These are phyloP conservation scores for Epinephelus fuscoguttatus DNA, from an alignment of 2,113 vertebrate species.

Conservation along the genomic window DNA sequence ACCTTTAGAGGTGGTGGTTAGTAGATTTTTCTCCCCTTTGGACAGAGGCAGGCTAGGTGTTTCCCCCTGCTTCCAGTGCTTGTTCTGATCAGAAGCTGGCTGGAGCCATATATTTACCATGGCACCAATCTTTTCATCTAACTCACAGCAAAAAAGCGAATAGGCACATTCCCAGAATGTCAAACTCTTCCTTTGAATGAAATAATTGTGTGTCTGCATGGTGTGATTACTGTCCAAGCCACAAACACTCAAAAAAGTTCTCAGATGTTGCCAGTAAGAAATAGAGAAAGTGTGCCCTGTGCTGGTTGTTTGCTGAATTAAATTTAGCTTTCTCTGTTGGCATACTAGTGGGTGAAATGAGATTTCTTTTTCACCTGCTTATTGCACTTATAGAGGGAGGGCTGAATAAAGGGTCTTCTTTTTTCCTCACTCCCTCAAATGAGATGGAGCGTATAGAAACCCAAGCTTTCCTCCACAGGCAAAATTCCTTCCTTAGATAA, in stretches of 20 bases:
- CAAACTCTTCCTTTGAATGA: not conserved
- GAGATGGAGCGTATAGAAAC: constrained; percentile 41
- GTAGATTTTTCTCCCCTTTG: too few relatives aligned
- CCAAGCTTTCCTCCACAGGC: constrained; percentile 42
- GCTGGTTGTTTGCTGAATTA: constrained; percentile 65
- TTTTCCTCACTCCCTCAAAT: constrained; percentile 32
- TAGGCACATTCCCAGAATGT: not conserved
- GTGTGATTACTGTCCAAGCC: constrained; percentile 15
- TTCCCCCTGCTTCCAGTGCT: not conserved
- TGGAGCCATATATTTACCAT: not conserved
- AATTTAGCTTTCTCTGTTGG: constrained; percentile 68
- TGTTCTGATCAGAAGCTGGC: not conserved
- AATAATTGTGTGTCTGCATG: not conserved
- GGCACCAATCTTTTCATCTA: not conserved
- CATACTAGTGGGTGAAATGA: constrained; percentile 65
- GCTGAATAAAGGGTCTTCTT: constrained; percentile 22
- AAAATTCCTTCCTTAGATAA: constrained; percentile 40
- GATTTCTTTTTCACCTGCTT: constrained; percentile 70
- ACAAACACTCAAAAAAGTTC: constrained; percentile 37
- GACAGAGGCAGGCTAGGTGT: too few relatives aligned
- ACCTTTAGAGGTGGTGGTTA: not conserved
- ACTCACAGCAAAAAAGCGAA: not conserved
- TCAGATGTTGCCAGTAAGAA: constrained; percentile 28
- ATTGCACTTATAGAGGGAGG: constrained; percentile 57
- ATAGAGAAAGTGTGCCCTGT: constrained; percentile 28